Evolutionary conservation across 1,140 invertebrate species (phyloP), one percentile per base, ranked within the genome.

Genomic region (Aphelenchoides besseyi): DNA sequence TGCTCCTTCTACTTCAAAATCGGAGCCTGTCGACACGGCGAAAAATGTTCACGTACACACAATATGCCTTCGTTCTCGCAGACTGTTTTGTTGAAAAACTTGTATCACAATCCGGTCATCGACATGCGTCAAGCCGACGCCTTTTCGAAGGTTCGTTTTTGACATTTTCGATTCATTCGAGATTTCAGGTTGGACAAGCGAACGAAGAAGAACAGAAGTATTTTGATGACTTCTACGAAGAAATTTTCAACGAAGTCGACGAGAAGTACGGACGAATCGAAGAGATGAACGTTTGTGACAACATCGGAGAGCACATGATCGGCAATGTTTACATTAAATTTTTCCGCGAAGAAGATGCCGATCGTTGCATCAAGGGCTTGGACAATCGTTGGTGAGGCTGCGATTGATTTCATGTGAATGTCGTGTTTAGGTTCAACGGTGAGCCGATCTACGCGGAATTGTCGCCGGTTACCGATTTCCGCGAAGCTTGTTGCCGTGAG

Each of bases 1-100:
- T 98, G 95, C 87, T 97, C 95, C 1, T 98, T 98, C 88, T 98
- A 97, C 85, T 98, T 98, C 85, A 98, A 98, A 89, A 98, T 98
- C 28, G 95, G 95, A 85, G 95, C 95, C 52, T 98, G 95, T 86
- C 88, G 95, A 79, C 95, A 98, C 87, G 95, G 95, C 16, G 95
- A 98, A 85, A 89, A 95, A 71, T 98, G 95, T 86, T 97, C 95
- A 1, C 88, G 95, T 80, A 94, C 98, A 75, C 95, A 98, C 85
- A 98, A 98, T 85, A 97, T 97, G 86, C 95, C 95, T 3, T 97
- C 95, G 28, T 98, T 98, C 85, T 97, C 94, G 84, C 90, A 91
- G 87, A 78, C 76, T 18, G 68, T 78, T 18, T 57, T 78, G 23
- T 37, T 78, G 3, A 78, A 79, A 69, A 78, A 78, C 52, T 35